Base-by-base conservation (phyloP, 2,797 vertebrate species). In the Erpetoichthys calabaricus region DNA sequence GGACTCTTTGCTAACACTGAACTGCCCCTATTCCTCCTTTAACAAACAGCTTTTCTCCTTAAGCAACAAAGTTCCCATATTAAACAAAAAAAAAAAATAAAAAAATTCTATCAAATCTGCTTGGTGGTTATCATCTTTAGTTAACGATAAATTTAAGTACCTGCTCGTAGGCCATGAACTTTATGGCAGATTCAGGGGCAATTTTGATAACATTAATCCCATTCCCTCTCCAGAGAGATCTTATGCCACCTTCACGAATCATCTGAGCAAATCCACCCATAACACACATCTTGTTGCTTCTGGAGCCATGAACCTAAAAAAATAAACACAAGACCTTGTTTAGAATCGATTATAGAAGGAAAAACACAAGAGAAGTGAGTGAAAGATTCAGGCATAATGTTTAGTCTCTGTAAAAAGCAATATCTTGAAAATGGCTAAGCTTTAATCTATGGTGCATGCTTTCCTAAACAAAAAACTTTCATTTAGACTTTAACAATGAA, bases 141-240 rank as follows among this genome's bases (percentile, higher is more conserved):
- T 25, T 25, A 25, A 25, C 9, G 8, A 3, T 25, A 5, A 9
- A 6, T 5, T 3, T 52, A 9, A 4, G 55, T 61, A 95, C 94
- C 88, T 98, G 94, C 57, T 98, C 95, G 0, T 98, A 98, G 2
- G 95, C 93, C 91, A 97, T 95, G 78, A 98, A 98, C 60, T 98
- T 98, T 64, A 98, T 94, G 7, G 93, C 95, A 0, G 94, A 91
- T 64, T 98, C 95, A 0, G 95, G 94, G 3, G 89, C 94, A 1
- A 98, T 98, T 74, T 98, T 98, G 63, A 98, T 75, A 68, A 95
- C 92, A 0, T 98, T 98, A 70, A 98, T 96, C 66, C 94, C 92
- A 0, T 98, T 98, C 10, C 95, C 94, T 47, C 95, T 65, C 95
- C 95, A 98, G 6, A 98, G 83, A 0, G 94, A 96, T 61, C 80